Evolutionary conservation across 35 echinoderm and acorn worm species (phyloP), one percentile per base, ranked within the genome.

Genomic region (Apostichopus parvimensis): DNA sequence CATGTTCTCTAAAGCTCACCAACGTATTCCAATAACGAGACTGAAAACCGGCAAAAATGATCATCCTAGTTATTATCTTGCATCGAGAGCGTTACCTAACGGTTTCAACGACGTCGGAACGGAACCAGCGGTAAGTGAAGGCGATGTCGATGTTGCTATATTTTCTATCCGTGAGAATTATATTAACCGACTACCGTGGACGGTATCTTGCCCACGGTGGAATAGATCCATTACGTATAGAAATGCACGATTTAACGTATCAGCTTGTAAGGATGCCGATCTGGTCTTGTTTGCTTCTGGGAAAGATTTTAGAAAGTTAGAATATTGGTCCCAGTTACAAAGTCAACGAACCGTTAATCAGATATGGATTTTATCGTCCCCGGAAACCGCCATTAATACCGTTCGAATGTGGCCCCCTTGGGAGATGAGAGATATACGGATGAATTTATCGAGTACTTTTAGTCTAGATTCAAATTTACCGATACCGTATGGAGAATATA

Each of bases 121-220:
- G 5, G 20, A 53, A 57, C 34, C 34, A 45, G 34, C 34, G 34
- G 26, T 86, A n/a, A 86, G 52, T 55, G 18, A n/a, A 86, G 83
- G 83, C 83, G 83, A 86, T 86, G 83, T 86, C 21, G 45, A 86
- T 24, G 83, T 86, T 7, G 83, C 83, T 45, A n/a, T 86, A 56
- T 86, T 86, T 25, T 57, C 83, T 17, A 86, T 86, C 21, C 83
- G 34, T 25, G 83, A 86, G 9, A 57, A 86, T 56, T 14, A 21
- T 5, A n/a, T 25, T 23, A 20, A 86, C 4, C 5, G 17, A 9
- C 83, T 86, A 9, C 83, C 83, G 9, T 17, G 83, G 58, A 86
- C 52, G 17, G 21, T 56, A 23, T 60, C 6, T 25, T 86, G 83
- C 17, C 83, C 45, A 7, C 28, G 55, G 22, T 86, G 83, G 83